Percentiles rank a stretch among this genome's conserved stretches.
These are phyloP conservation scores for Anhinga anhinga DNA, from an alignment of 2,113 vertebrate genomes.

Conservation along the genomic window DNA sequence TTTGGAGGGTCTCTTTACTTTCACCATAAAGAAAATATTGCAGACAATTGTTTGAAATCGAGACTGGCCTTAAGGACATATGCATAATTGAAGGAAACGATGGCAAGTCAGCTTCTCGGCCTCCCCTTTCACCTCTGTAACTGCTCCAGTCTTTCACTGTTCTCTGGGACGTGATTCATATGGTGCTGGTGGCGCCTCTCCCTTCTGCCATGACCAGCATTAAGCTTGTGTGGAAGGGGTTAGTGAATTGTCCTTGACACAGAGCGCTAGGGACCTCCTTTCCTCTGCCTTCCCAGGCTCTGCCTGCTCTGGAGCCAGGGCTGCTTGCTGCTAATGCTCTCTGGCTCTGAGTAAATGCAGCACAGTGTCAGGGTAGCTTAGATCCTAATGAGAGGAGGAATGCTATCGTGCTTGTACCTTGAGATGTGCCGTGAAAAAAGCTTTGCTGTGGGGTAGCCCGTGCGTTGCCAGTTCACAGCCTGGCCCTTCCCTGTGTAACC, in stretches of 20 bases:
- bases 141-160: not conserved
- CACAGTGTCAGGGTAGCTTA: not conserved
- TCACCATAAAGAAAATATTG: not conserved
- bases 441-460: not conserved
- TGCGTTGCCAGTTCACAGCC: rapidly evolving
- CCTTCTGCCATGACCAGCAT: not conserved
- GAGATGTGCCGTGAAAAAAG: not conserved
- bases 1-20: not conserved
- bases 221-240: not conserved
- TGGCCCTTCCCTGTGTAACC: not conserved
- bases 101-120: not conserved
- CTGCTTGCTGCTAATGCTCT: not conserved
- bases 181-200: not conserved
- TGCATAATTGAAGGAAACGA: not conserved
- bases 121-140: not conserved
- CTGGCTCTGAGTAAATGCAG: not conserved
- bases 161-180: rapidly evolving
- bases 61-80: not conserved
- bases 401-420: rapidly evolving
- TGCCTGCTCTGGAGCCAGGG: not conserved
- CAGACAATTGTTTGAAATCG: not conserved
- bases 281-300: not conserved
- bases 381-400: not conserved
- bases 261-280: not conserved
- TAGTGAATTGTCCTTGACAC: not conserved